These are phyloP conservation scores for Leucosticte australis DNA, from an alignment of 2,113 vertebrate genomes.

Conservation along the genomic window DNA sequence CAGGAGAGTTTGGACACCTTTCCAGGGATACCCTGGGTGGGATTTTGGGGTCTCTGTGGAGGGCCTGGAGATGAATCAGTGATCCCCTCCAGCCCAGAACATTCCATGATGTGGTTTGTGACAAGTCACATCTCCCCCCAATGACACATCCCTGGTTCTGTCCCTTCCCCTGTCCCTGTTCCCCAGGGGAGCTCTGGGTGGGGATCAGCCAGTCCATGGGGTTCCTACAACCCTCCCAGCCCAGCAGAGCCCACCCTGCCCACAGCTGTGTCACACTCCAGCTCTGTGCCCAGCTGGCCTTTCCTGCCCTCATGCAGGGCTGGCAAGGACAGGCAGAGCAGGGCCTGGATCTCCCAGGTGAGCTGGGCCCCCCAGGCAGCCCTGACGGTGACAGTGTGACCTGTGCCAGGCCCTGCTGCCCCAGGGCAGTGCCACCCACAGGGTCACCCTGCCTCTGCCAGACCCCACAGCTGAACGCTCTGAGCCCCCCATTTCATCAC, in stretches of 20 bases:
- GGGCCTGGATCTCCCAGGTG: too few relatives aligned
- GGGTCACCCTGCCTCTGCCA: accelerated
- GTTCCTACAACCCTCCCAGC: accelerated
- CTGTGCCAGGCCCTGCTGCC: not conserved
- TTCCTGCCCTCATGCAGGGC: not conserved
- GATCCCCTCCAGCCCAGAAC: not conserved
- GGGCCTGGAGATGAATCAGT: accelerated
- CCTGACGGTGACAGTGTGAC: not conserved
- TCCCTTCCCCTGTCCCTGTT: accelerated
- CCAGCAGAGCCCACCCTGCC: not conserved
- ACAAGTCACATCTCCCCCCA: too few relatives aligned
- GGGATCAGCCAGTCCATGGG: not conserved
- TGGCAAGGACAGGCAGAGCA: not conserved
- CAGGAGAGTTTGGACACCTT: accelerated
- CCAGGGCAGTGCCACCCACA: not conserved
- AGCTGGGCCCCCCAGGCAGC: not conserved
- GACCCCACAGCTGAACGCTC: not conserved
- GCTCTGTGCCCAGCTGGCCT: not conserved
- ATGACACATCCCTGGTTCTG: accelerated
- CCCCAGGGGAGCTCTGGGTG: not conserved
- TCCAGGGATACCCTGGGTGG: not conserved
- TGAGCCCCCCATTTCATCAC: not conserved
- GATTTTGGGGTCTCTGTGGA: not conserved
- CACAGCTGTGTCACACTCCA: too few relatives aligned
- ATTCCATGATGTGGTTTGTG: not conserved